These are phyloP conservation scores for Rhagonycha fulva DNA, from an alignment of 2,888 invertebrate species.

Conservation along the genomic window DNA sequence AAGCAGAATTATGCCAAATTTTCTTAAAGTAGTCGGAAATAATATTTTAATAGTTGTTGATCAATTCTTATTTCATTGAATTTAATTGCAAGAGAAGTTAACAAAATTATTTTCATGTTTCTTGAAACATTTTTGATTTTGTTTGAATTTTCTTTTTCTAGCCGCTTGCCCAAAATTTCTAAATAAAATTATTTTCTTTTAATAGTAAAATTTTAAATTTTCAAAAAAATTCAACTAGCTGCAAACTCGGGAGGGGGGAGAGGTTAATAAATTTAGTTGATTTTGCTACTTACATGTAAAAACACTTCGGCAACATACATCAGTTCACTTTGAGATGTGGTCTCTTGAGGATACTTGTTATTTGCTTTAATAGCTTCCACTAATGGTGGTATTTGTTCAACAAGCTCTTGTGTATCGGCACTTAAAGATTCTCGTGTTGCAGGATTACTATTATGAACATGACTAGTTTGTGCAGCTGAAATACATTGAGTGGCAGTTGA, in stretches of 20 bases:
- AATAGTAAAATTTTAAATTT: too few relatives aligned
- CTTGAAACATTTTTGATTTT: too few relatives aligned
- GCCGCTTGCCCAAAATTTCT: too few relatives aligned
- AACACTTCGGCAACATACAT: slow-evolving; percentile 85
- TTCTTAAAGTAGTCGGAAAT: too few relatives aligned
- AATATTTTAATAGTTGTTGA: too few relatives aligned
- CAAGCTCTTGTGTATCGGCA: slow-evolving; percentile 73
- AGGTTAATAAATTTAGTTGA: not conserved
- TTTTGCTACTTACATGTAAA: slow-evolving; percentile 64
- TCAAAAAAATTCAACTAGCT: not conserved
- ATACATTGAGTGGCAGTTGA: slow-evolving; percentile 91
- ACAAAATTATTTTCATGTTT: too few relatives aligned
- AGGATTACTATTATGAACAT: slow-evolving; percentile 72
- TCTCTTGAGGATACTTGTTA: slow-evolving; percentile 69
- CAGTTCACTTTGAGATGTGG: slow-evolving; percentile 76
- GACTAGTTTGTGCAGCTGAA: slow-evolving; percentile 83
- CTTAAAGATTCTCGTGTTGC: slow-evolving; percentile 72
- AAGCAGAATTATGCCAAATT: too few relatives aligned
- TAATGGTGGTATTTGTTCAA: slow-evolving; percentile 79
- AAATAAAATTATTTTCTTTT: too few relatives aligned
- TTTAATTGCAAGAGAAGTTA: too few relatives aligned
- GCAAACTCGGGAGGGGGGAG: not conserved
- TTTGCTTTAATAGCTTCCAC: slow-evolving; percentile 79
- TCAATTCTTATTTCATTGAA: too few relatives aligned
- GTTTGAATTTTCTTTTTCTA: too few relatives aligned